Percentiles rank a stretch among this genome's conserved stretches.
Evolutionary conservation across 2,888 invertebrate species (phyloP).

Genomic region (Drosophila sordidula): DNA sequence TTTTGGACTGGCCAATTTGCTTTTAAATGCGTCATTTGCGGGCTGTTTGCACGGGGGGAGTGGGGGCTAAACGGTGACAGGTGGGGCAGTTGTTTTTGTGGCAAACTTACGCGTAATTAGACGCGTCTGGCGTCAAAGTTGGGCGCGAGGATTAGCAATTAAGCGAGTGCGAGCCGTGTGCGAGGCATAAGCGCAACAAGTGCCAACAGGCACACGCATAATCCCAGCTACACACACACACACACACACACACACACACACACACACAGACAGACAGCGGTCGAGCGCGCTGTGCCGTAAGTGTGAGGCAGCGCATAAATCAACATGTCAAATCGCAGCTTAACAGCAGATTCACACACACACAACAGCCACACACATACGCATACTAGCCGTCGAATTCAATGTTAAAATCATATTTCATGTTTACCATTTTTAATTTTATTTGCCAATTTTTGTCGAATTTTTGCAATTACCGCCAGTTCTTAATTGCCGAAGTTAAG

Average conservation of each 20-base stretch:
- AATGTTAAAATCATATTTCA: constrained; percentile 46
- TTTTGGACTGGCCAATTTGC: constrained; percentile 59
- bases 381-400: no score
- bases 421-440: constrained; percentile 68
- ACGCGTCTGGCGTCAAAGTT: constrained; percentile 58
- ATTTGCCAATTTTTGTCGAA: constrained; percentile 4
- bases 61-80: background rate
- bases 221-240: constrained; percentile 48
- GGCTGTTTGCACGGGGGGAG: background rate
- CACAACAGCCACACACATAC: constrained; percentile 5
- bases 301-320: constrained; percentile 68
- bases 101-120: constrained; percentile 72
- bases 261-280: background rate
- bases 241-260: background rate
- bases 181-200: constrained; percentile 63
- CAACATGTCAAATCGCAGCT: constrained; percentile 80
- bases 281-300: background rate
- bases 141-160: constrained; percentile 75
- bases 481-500: constrained; percentile 43
- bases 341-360: constrained; percentile 44
- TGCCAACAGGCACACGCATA: constrained; percentile 60
- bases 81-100: constrained; percentile 14
- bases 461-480: constrained; percentile 34
- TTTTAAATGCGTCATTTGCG: constrained; percentile 66
- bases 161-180: constrained; percentile 65